phyloP scores from a whole-genome alignment of 2,888 invertebrate genomes.

The Oscheius sp. region DNA sequence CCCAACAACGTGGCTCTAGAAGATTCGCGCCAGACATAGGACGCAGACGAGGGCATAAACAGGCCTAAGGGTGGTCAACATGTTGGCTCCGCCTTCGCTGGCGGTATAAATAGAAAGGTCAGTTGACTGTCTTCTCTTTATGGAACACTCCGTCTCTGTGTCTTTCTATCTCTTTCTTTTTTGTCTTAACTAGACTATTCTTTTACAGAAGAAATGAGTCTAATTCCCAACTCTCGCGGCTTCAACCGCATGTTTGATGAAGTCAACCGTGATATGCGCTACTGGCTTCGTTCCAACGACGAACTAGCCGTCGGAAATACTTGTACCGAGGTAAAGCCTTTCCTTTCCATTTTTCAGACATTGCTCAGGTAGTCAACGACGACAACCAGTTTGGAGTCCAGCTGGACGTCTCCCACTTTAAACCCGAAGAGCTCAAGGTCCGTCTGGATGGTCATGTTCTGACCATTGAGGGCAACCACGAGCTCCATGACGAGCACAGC shows the following conservation, averaged over 20 bases:
- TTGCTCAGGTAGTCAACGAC: constrained; percentile 35
- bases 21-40: not conserved
- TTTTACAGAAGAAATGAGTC: not conserved
- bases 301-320: not conserved
- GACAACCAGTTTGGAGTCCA: constrained; percentile 45
- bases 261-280: not conserved
- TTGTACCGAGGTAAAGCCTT: not conserved
- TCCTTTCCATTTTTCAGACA: too few species aligned
- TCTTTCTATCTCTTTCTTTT: too few species aligned
- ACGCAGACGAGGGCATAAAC: too few species aligned
- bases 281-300: not conserved
- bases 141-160: too few species aligned
- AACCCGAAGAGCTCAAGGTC: constrained; percentile 55
- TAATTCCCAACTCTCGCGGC: not conserved
- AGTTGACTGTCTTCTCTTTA: too few species aligned
- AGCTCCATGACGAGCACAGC: constrained; percentile 46
- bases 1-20: not conserved
- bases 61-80: too few species aligned
- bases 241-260: not conserved
- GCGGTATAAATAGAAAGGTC: too few species aligned
- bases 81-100: too few species aligned
- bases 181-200: too few species aligned
- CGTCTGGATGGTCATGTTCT: constrained; percentile 47
- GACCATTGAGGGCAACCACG: constrained; percentile 50
- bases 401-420: constrained; percentile 48